A percentile compares a stretch with the other conserved stretches of the same genome.
phyloP scores from a whole-genome alignment of 2,888 invertebrate species.

The Caenorhabditis angaria region DNA sequence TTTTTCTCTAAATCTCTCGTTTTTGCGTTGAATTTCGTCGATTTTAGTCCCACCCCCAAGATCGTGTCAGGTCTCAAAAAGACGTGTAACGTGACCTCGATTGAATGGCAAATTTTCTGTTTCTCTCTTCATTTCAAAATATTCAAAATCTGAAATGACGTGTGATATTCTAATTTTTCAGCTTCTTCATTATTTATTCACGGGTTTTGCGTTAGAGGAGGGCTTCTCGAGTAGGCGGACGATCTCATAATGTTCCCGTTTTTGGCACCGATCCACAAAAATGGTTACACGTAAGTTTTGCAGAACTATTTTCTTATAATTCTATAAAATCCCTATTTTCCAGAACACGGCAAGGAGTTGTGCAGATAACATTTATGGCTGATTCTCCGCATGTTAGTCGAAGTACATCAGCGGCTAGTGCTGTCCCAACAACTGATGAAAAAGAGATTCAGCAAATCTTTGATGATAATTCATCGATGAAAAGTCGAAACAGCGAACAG shows the following conservation, averaged over 20 bases:
- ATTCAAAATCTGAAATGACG: not conserved
- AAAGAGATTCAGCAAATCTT: constrained; percentile 16
- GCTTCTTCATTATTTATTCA: not conserved
- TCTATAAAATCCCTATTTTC: too few relatives aligned
- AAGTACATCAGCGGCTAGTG: constrained; percentile 10
- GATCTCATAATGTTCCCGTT: constrained; percentile 51
- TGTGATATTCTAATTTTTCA: not conserved
- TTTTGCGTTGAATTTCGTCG: too few relatives aligned
- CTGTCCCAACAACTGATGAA: not conserved
- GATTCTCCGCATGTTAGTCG: constrained; percentile 30
- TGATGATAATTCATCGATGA: constrained; percentile 15
- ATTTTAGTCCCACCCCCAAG: too few relatives aligned
- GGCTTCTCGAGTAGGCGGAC: constrained; percentile 19
- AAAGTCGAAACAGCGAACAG: constrained; percentile 22
- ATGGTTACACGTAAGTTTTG: constrained; percentile 33
- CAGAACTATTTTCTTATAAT: not conserved
- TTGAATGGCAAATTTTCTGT: too few relatives aligned
- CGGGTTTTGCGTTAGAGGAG: constrained; percentile 30
- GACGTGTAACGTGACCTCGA: too few relatives aligned
- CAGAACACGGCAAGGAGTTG: constrained; percentile 28
- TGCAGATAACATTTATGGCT: constrained; percentile 32
- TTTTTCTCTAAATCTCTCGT: too few relatives aligned
- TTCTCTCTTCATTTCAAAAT: not conserved
- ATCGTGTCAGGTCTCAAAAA: too few relatives aligned
- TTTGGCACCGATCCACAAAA: constrained; percentile 43